These are phyloP conservation scores for Strigamia maritima DNA, from an alignment of 2,888 invertebrate species.

Conservation along the genomic window DNA sequence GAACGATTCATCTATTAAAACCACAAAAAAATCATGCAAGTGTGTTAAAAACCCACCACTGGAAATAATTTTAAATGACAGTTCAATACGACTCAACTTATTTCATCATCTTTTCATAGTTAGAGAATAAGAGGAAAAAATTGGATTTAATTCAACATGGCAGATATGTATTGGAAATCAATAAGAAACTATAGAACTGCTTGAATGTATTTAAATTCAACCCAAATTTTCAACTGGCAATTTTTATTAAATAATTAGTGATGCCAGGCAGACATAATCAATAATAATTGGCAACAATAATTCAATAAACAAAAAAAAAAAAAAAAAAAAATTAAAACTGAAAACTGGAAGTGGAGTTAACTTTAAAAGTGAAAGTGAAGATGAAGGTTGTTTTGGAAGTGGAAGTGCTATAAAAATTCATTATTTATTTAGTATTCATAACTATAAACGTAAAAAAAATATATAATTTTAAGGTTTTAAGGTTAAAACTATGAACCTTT, in stretches of 20 bases:
- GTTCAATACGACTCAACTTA: neutral
- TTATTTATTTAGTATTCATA: neutral
- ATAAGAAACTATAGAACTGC: neutral
- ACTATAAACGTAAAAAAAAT: too few relatives aligned
- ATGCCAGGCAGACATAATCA: neutral
- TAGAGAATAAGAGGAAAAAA: neutral
- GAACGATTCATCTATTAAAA: neutral
- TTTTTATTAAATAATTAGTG: neutral
- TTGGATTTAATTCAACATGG: neutral
- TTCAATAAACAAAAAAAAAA: too few relatives aligned
- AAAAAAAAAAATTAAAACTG: neutral
- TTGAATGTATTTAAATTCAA: neutral
- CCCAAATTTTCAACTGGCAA: neutral
- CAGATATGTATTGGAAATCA: neutral
- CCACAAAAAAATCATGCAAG: neutral
- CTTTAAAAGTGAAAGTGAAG: neutral
- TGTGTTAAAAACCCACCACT: neutral
- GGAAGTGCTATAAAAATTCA: too few relatives aligned
- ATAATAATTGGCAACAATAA: too few relatives aligned
- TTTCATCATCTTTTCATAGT: neutral
- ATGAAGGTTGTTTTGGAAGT: too few relatives aligned
- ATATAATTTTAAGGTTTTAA: too few relatives aligned
- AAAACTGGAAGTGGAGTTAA: too few relatives aligned
- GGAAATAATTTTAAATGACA: neutral
- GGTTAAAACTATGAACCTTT: neutral